phyloP scores from a whole-genome alignment of 2,888 invertebrate species.

The Daptonema setosum region DNA sequence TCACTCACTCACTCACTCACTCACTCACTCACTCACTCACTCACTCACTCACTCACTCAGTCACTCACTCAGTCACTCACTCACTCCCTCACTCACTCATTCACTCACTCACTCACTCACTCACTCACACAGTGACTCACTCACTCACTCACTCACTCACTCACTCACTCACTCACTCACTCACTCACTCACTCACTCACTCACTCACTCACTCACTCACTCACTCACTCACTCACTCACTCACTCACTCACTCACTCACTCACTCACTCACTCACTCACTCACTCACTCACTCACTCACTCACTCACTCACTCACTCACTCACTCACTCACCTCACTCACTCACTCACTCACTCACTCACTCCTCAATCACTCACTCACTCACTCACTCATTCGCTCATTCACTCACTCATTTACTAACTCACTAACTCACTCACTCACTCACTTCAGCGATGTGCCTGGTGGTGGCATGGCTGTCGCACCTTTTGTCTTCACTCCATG shows the following conservation, averaged over 20 bases:
- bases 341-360: not conserved
- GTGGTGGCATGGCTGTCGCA: not conserved
- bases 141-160: not conserved
- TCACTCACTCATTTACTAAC: not conserved
- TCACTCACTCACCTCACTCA: not conserved
- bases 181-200: not conserved
- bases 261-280: not conserved
- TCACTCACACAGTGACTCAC: constrained; percentile 25
- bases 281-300: not conserved
- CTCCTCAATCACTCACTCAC: not conserved
- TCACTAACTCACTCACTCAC: not conserved
- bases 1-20: not conserved
- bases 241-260: not conserved
- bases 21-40: not conserved
- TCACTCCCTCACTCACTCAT: not conserved
- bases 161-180: not conserved
- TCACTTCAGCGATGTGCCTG: not conserved
- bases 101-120: not conserved
- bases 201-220: not conserved
- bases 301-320: not conserved
- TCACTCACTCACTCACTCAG: not conserved
- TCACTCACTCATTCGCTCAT: not conserved
- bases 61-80: not conserved
- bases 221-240: not conserved
- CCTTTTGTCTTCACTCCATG: not conserved